Conservation (phyloP, 2,888 invertebrate genomes). For the Stenodema calcarata region DNA sequence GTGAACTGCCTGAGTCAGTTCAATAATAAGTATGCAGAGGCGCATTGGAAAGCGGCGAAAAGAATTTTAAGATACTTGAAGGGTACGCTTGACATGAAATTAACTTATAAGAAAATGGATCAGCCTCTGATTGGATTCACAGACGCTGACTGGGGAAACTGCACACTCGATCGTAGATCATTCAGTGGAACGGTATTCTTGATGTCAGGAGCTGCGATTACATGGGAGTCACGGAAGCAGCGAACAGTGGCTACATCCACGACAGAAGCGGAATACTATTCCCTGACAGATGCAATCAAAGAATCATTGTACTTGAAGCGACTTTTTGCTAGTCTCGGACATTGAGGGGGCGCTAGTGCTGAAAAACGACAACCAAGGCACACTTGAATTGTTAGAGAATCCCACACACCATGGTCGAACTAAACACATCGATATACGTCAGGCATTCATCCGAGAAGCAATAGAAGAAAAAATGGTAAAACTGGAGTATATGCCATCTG, state of each 20-base stretch:
- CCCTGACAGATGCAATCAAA: not conserved
- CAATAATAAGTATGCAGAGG: not conserved
- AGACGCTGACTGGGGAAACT: conserved; percentile 15
- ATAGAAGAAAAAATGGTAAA: not conserved
- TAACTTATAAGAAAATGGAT: not conserved
- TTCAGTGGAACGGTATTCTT: not conserved
- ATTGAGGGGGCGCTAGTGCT: not conserved
- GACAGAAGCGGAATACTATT: conserved; percentile 12
- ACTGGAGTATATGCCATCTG: not conserved
- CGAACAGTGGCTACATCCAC: conserved; percentile 3
- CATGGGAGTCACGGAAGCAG: not conserved
- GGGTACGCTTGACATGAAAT: not conserved
- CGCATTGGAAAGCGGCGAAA: conserved; percentile 20
- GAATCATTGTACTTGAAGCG: not conserved
- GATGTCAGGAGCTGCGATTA: not conserved
- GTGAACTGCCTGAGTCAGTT: conserved; percentile 14
- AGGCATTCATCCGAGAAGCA: not conserved
- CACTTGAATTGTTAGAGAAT: not conserved
- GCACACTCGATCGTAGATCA: not conserved
- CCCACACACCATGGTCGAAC: not conserved
- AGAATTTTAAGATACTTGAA: not conserved
- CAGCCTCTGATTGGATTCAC: not conserved
- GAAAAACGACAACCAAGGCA: conserved; percentile 28
- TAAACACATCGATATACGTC: conserved; percentile 7
- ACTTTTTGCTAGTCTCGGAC: not conserved